Evolutionary conservation across 23 tunicate genomes (phyloP), one percentile per base, ranked within the genome.

Genomic region (Phallusia fumigata): DNA sequence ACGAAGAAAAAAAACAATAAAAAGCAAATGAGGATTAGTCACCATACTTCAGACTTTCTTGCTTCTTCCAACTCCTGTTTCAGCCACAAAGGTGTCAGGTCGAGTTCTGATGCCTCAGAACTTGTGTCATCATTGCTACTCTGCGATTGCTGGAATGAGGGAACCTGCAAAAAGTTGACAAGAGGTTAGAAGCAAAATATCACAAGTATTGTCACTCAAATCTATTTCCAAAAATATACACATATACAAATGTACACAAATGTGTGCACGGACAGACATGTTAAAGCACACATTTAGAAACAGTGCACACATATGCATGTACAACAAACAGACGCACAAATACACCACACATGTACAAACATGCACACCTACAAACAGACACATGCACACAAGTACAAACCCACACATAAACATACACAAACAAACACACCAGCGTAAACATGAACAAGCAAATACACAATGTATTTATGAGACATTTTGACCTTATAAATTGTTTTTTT

Each of bases 11-110:
- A 28, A 33, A 28, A 36, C n/a, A n/a, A n/a, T n/a, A n/a, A n/a
- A n/a, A n/a, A n/a, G n/a, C n/a, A n/a, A n/a, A n/a, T n/a, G n/a
- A n/a, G n/a, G n/a, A n/a, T 3, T n/a, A 3, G 10, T 40, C 10
- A 40, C 8, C 47, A 21, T 33, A 52, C 83, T 32, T 65, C 79
- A 15, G 11, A 36, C 15, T 76, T 84, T 53, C 81, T 73, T 31
- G 91, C 87, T 30, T 84, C 86, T 65, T 93, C 87, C 86, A 93
- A 75, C 45, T 93, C 98, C 40, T 88, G 76, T 73, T 76, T 76
- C 45, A 93, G 73, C 98, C 98, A 93, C 2, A 49, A 49, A 12
- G 98, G 98, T 0, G 98, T 90, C 52, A 79, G 76, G 30, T 86
- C 86, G 52, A 88, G 81, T 32, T 92, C 91, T 5, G 93, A 88